These are phyloP conservation scores for Lasioglossum lativentre DNA, from an alignment of 2,888 invertebrate species.

Conservation along the genomic window DNA sequence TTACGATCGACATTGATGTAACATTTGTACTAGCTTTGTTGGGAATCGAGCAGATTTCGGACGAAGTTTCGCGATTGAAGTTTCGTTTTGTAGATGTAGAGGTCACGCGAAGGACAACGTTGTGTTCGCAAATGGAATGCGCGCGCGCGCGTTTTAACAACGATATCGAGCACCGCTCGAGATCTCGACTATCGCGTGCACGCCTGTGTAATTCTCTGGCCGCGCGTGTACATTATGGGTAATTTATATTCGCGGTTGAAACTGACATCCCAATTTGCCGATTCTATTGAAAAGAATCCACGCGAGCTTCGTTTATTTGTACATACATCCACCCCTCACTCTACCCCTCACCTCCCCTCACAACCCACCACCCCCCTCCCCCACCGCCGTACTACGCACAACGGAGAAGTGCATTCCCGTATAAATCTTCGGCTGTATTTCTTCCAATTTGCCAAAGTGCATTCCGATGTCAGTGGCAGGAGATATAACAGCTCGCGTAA, in stretches of 20 bases:
- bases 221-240: not conserved
- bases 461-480: conserved; percentile 22
- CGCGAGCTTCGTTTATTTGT: not conserved
- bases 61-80: not conserved
- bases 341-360: no score
- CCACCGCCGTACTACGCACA: no score
- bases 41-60: not conserved
- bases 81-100: not conserved
- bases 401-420: not conserved
- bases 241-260: not conserved
- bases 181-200: not conserved
- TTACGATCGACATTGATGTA: no score
- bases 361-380: no score
- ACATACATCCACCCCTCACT: no score
- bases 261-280: not conserved
- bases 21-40: no score
- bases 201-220: not conserved
- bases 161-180: not conserved
- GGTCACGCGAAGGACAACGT: not conserved
- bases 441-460: conserved; percentile 6
- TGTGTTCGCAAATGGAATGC: not conserved
- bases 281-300: not conserved
- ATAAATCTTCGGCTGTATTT: not conserved
- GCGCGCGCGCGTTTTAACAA: no score
- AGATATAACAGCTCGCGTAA: not conserved